These are phyloP conservation scores for Orchestia grillus DNA, from an alignment of 1,140 invertebrate species.

Conservation along the genomic window DNA sequence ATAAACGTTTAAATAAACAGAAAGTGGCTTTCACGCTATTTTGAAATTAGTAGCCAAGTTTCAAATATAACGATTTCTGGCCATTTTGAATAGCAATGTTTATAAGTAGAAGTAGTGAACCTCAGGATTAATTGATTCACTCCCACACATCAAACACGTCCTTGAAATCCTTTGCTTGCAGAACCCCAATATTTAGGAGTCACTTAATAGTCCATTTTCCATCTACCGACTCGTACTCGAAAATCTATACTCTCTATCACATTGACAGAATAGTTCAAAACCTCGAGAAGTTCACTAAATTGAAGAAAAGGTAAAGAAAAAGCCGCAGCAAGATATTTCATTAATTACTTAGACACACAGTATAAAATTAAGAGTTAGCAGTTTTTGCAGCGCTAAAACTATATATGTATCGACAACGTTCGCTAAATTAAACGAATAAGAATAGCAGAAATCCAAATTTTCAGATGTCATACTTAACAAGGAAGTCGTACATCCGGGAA, in stretches of 20 bases:
- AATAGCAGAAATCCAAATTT: neutral
- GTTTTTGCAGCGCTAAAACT: neutral
- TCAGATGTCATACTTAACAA: neutral
- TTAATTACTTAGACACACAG: conserved; percentile 25
- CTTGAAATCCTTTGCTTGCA: neutral
- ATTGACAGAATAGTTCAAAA: neutral
- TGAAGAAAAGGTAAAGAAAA: neutral
- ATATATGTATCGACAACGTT: conserved; percentile 4
- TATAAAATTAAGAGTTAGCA: conserved; percentile 32
- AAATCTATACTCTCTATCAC: neutral
- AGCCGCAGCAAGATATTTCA: neutral
- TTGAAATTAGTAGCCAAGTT: neutral
- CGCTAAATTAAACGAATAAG: neutral
- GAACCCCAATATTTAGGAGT: too few species aligned
- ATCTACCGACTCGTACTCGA: neutral
- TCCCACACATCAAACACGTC: neutral
- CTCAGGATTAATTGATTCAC: neutral
- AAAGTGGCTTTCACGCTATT: neutral
- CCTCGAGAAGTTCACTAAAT: neutral
- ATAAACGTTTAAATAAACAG: neutral
- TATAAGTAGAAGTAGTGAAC: neutral
- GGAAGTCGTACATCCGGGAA: neutral
- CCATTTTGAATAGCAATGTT: neutral
- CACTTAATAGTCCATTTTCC: neutral
- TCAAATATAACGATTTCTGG: neutral